A percentile compares a stretch with the other conserved stretches of the same genome.
phyloP scores from a whole-genome alignment of 2,888 invertebrate species.

The Chromoteleia sp. region DNA sequence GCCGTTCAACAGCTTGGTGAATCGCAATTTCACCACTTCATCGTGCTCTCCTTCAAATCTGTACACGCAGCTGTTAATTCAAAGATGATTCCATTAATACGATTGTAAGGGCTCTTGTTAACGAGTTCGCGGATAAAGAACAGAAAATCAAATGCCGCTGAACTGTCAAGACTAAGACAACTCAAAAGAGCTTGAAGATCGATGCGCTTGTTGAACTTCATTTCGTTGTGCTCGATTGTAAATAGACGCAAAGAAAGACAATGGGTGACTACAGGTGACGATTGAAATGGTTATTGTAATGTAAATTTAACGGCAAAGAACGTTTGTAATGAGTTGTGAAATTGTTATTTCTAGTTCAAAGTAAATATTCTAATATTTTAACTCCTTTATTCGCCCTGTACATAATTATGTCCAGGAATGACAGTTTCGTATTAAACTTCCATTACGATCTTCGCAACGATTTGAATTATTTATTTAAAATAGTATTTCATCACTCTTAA shows the following conservation, averaged over 20 bases:
- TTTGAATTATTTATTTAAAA: no score
- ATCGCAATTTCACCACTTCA: slow-evolving; percentile 91
- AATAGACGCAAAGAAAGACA: slow-evolving; percentile 2
- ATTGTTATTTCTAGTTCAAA: no score
- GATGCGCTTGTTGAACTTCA: background rate
- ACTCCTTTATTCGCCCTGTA: no score
- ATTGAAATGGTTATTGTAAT: slow-evolving; percentile 9
- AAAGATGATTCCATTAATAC: slow-evolving; percentile 55
- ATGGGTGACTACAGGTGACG: background rate
- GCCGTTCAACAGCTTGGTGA: slow-evolving; percentile 89
- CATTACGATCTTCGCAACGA: no score
- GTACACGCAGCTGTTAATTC: slow-evolving; percentile 90
- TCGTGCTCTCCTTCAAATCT: slow-evolving; percentile 94
- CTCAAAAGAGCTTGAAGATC: background rate
- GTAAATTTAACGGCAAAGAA: background rate
- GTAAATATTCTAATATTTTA: background rate
- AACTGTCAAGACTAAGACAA: background rate
- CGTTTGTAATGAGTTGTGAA: background rate
- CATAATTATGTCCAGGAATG: no score
- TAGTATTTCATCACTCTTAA: no score
- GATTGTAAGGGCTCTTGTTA: slow-evolving; percentile 29
- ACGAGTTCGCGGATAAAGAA: slow-evolving; percentile 31
- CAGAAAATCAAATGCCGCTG: slow-evolving; percentile 23
- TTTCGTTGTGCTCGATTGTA: background rate
- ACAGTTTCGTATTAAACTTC: no score